phyloP scores from a whole-genome alignment of 30 jellyfish, hydroid and myxozoan species.

The Pseudorhiza aurosa region DNA sequence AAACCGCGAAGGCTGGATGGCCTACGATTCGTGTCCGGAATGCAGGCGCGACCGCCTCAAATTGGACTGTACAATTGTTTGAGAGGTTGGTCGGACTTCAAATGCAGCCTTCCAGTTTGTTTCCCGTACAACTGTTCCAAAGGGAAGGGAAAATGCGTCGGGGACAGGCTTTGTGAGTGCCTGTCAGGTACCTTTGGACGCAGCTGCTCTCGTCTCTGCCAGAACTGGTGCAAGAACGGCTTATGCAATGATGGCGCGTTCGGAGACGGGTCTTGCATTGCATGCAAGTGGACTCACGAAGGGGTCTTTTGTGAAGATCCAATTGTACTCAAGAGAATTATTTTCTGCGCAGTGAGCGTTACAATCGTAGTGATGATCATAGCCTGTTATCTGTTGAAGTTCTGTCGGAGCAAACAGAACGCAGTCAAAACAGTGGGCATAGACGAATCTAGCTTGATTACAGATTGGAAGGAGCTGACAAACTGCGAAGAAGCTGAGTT shows the following conservation, averaged over 20 bases:
- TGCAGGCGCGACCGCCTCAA: not conserved
- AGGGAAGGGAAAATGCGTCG: conserved; percentile 73
- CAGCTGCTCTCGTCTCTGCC: conserved; percentile 62
- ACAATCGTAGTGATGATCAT: conserved; percentile 38
- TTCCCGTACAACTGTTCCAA: conserved; percentile 39
- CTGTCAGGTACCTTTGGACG: conserved; percentile 63
- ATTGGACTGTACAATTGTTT: not conserved
- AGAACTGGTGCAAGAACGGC: conserved; percentile 57
- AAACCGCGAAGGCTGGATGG: not conserved
- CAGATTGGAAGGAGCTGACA: conserved; percentile 66
- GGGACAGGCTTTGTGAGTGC: conserved; percentile 73
- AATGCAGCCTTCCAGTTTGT: conserved; percentile 74
- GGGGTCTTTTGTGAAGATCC: conserved; percentile 71
- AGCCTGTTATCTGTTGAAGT: conserved; percentile 46
- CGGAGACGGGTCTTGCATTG: conserved; percentile 80
- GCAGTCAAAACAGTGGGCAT: not conserved
- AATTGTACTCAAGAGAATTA: conserved; percentile 61
- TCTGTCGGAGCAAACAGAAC: conserved; percentile 35
- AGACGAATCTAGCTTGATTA: conserved; percentile 57
- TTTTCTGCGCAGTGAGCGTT: conserved; percentile 69
- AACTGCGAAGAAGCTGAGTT: conserved; percentile 43
- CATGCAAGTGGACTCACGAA: conserved; percentile 81
- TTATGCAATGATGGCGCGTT: conserved; percentile 77
- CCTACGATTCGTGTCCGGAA: not conserved
- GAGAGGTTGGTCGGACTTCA: conserved; percentile 78